Evolutionary conservation across 35 echinoderm and acorn worm species (phyloP).

Genomic region (Lytechinus pictus): DNA sequence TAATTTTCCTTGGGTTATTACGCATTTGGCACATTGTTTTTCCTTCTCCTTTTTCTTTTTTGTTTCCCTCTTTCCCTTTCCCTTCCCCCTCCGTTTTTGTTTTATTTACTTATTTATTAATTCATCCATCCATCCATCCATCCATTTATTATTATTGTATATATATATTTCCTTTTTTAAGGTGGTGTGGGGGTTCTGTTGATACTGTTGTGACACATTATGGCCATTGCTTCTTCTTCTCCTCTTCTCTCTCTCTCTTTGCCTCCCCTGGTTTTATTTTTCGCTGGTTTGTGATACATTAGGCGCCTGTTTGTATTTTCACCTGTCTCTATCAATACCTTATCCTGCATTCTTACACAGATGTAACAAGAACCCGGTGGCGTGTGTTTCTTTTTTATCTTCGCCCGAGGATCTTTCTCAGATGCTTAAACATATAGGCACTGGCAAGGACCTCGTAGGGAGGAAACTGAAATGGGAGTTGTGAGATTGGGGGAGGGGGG

Average conservation of each 20-base stretch:
- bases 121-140: too few relatives aligned
- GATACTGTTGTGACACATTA: too few relatives aligned
- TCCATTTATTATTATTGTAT: too few relatives aligned
- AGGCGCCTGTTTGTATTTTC: constrained; percentile 1
- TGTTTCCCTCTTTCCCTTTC: too few relatives aligned
- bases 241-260: neutral
- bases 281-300: neutral
- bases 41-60: too few relatives aligned
- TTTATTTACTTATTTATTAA: too few relatives aligned
- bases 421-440: neutral
- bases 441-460: neutral
- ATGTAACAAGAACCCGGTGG: neutral
- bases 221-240: too few relatives aligned
- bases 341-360: neutral
- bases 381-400: neutral
- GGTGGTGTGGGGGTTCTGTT: too few relatives aligned
- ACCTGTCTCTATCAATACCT: neutral
- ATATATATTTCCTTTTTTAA: too few relatives aligned
- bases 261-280: neutral
- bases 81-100: too few relatives aligned
- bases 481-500: neutral
- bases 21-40: too few relatives aligned
- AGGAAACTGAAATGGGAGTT: neutral
- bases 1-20: too few relatives aligned
- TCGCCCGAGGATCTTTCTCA: neutral